Evolutionary conservation across 2,888 invertebrate species (phyloP), one percentile per base, ranked within the genome.

Genomic region (Timandra comae): DNA sequence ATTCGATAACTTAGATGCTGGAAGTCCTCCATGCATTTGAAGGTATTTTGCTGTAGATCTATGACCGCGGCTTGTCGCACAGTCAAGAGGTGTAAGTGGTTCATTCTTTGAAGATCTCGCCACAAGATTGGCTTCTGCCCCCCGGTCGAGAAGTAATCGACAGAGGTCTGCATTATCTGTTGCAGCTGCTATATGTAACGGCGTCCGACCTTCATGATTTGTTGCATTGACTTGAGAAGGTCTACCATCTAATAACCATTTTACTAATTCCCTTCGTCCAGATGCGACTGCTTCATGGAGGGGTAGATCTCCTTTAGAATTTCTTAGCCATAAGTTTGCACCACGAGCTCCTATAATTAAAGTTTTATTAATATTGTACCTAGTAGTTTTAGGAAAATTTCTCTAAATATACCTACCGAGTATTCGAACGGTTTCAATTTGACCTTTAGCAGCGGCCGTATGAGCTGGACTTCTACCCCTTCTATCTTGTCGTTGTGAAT

Each of bases 401-500:
- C n/a, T n/a, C n/a, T n/a, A n/a, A n/a, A n/a, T n/a, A n/a, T n/a
- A n/a, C 59, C 39, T 36, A 54, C 89, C 88, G 13, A 95, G 86
- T 50, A 94, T 88, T 47, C 94, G 91, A 5, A 97, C 86, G 5
- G 95, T 94, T 69, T 96, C 94, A 46, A 96, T 88, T 68, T 98
- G 98, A 0, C 99, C 98, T 73, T 98, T 98, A 4, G 97, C 95
- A 35, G 98, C 97, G 1, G 97, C 97, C 56, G 97, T 98, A 60
- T 98, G 95, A 0, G 96, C 96, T 1, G 97, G 95, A 43, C 95
- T 97, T 44, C 98, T 88, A 7, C 97, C 97, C 66, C 96, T 93
- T 30, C 94, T 88, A 67, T 98, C 99, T 70, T 97, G 97, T 8
- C 96, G 89, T 78, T 98, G 96, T 0, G 96, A 91, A 69, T 98